phyloP scores from a whole-genome alignment of 2,113 vertebrate species.

The Butorides virescens region DNA sequence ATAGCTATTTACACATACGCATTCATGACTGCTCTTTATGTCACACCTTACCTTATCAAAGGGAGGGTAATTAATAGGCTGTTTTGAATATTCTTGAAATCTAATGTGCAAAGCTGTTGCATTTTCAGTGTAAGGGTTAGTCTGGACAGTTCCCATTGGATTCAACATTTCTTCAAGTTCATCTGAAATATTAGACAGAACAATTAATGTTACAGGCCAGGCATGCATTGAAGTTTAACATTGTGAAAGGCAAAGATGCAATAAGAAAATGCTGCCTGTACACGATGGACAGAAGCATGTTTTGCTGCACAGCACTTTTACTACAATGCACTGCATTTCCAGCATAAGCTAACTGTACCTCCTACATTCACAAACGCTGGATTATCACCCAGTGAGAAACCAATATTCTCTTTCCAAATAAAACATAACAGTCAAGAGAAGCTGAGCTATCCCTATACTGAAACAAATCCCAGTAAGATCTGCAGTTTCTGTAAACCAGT shows the following conservation, averaged over 20 bases:
- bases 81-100: slow-evolving; percentile 87
- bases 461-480: not conserved
- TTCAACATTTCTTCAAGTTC: slow-evolving; percentile 99
- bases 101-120: slow-evolving; percentile 91
- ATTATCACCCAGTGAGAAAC: not conserved
- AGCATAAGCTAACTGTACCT: not conserved
- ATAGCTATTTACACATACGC: not conserved
- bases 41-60: slow-evolving; percentile 91
- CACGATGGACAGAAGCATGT: not conserved
- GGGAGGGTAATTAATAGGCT: slow-evolving; percentile 87
- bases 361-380: not conserved
- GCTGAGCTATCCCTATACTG: not conserved
- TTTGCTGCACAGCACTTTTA: not conserved
- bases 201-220: not conserved
- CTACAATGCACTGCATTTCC: not conserved
- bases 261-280: not conserved
- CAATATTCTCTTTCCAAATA: not conserved
- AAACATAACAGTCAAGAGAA: not conserved
- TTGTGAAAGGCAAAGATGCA: not conserved
- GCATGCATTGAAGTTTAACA: not conserved
- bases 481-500: not conserved
- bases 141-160: slow-evolving; percentile 96
- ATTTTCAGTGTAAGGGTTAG: slow-evolving; percentile 96
- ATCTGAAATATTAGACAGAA: slow-evolving; percentile 77
- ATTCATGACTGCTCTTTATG: not conserved